Evolutionary conservation across 2,797 vertebrate genomes (phyloP).

Genomic region (Crocodylus rhombifer): DNA sequence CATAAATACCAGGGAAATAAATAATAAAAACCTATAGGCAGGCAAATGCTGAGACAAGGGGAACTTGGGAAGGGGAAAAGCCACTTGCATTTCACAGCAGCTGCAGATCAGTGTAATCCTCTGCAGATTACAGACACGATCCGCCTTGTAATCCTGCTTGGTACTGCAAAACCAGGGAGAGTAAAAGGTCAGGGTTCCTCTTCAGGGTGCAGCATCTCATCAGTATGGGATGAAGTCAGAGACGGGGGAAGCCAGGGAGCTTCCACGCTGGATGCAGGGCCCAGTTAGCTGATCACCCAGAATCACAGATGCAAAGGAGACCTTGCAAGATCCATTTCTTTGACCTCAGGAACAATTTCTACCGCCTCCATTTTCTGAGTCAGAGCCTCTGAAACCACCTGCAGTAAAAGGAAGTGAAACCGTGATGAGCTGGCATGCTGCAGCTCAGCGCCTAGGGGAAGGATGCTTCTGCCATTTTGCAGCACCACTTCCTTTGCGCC

Average conservation of each 20-base stretch:
- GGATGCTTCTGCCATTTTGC: not conserved
- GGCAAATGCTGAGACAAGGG: not conserved
- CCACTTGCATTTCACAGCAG: not conserved
- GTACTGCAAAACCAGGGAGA: not conserved
- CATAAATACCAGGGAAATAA: not conserved
- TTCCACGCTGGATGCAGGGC: not conserved
- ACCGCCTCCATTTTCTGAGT: not conserved
- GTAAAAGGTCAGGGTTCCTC: conserved; percentile 6
- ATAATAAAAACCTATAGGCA: not conserved
- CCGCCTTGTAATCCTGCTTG: not conserved
- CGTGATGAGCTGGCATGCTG: fast-evolving
- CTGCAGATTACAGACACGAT: conserved; percentile 16
- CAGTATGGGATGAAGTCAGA: not conserved
- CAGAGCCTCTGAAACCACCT: not conserved
- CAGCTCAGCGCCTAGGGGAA: conserved; percentile 34
- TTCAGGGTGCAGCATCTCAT: not conserved
- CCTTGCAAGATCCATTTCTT: not conserved
- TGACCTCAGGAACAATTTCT: not conserved
- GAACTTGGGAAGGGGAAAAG: not conserved
- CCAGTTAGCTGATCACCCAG: not conserved
- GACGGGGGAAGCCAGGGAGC: not conserved
- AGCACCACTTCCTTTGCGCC: not conserved
- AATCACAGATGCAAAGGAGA: not conserved
- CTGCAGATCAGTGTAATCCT: not conserved
- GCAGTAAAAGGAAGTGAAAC: conserved; percentile 15